Evolutionary conservation across 2,797 vertebrate species (phyloP).

Genomic region (Dipus sagitta): DNA sequence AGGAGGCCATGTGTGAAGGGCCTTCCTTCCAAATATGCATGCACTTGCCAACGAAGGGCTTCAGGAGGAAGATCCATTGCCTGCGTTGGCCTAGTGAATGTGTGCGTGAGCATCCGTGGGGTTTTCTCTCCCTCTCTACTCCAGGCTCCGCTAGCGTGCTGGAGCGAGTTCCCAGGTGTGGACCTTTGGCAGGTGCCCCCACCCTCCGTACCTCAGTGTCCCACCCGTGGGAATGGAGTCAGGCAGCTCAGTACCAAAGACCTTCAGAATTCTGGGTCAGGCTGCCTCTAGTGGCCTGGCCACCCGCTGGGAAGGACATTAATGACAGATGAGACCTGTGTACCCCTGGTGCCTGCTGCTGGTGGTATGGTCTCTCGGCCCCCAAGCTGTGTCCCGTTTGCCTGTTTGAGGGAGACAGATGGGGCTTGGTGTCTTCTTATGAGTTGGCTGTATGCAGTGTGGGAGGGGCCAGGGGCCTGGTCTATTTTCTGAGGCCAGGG

Average conservation of each 20-base stretch:
- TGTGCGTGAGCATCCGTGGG: accelerated
- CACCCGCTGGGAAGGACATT: background rate
- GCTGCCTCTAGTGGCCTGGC: background rate
- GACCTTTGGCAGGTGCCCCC: background rate
- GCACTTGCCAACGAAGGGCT: background rate
- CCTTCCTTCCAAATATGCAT: background rate
- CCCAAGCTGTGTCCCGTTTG: background rate
- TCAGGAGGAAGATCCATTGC: background rate
- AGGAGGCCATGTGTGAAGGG: background rate
- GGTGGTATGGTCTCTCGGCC: background rate
- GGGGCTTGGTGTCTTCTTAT: background rate
- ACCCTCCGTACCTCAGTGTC: background rate
- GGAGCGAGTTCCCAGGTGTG: background rate
- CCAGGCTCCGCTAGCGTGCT: accelerated
- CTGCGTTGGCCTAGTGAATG: background rate
- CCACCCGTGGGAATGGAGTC: background rate
- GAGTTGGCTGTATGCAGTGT: background rate
- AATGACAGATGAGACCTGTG: background rate
- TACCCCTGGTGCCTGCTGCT: background rate
- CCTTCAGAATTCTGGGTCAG: background rate
- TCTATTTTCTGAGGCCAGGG: background rate
- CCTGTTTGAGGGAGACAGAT: background rate
- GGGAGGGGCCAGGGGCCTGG: background rate
- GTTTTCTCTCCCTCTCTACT: background rate
- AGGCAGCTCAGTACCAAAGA: background rate